Conservation (phyloP, 2,797 vertebrate genomes). For the Ctenopoma multispine region DNA sequence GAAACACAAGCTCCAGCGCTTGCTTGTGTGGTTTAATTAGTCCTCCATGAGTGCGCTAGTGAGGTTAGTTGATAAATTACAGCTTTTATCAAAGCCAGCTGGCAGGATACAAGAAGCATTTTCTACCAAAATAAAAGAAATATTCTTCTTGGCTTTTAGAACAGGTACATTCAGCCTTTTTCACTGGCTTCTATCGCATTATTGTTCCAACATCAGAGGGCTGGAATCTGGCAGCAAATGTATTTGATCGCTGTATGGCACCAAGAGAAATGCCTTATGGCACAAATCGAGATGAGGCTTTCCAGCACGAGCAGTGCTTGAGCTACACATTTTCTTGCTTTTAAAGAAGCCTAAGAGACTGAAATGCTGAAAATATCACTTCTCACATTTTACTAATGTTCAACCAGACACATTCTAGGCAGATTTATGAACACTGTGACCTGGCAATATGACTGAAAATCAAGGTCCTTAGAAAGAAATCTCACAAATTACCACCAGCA, state of each 20-base stretch:
- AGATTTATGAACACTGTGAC: not conserved
- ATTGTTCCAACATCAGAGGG: not conserved
- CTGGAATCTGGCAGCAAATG: not conserved
- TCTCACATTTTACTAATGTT: not conserved
- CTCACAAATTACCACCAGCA: slow-evolving; percentile 20
- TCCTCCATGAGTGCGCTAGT: not conserved
- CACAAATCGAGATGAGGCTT: not conserved
- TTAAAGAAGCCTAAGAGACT: too few relatives aligned
- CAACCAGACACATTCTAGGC: not conserved
- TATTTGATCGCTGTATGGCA: not conserved
- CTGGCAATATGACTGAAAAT: not conserved
- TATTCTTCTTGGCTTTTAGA: not conserved
- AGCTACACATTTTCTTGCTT: not conserved
- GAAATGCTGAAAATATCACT: not conserved
- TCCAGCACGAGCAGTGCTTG: not conserved
- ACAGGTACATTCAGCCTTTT: slow-evolving; percentile 8
- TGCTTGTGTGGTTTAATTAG: slow-evolving; percentile 11
- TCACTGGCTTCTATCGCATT: not conserved
- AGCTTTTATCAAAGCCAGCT: slow-evolving; percentile 43
- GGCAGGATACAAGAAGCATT: slow-evolving; percentile 18
- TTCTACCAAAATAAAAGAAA: slow-evolving; percentile 17
- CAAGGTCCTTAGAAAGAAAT: not conserved
- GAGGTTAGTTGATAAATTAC: slow-evolving; percentile 47
- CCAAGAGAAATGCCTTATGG: not conserved
- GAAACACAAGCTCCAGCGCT: not conserved